These are phyloP conservation scores for Invenusta paracnida DNA, from an alignment of 2,888 invertebrate genomes.

Conservation along the genomic window DNA sequence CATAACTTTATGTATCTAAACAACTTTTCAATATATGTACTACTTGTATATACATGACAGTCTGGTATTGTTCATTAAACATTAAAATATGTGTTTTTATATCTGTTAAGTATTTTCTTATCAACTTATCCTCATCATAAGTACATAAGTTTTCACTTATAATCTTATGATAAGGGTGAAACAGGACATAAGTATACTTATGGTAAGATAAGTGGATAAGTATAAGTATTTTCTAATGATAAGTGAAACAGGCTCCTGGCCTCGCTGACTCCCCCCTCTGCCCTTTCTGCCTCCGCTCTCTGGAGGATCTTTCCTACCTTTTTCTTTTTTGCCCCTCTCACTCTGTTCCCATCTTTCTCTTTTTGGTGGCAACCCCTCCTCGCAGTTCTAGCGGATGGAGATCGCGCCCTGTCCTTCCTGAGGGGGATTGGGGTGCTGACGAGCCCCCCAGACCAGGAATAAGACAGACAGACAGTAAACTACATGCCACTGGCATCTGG, in stretches of 20 bases:
- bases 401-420: no score
- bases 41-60: not conserved
- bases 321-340: no score
- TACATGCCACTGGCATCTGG: no score
- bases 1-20: not conserved
- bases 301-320: no score
- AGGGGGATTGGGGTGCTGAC: no score
- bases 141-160: not conserved
- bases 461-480: no score
- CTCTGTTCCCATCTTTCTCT: no score
- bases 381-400: no score
- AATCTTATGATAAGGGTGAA: not conserved
- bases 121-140: not conserved
- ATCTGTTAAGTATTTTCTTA: not conserved
- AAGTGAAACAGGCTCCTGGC: conserved; percentile 6
- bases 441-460: no score
- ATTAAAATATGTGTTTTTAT: not conserved
- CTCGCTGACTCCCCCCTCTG: no score
- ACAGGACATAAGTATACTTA: not conserved
- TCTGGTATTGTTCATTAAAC: not conserved
- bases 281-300: no score
- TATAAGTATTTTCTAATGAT: not conserved
- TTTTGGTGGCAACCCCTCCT: no score
- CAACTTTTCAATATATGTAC: not conserved
- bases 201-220: not conserved